A percentile compares a stretch with the other conserved stretches of the same genome.
phyloP scores from a whole-genome alignment of 2,113 vertebrate species.

The Macrotus californicus region DNA sequence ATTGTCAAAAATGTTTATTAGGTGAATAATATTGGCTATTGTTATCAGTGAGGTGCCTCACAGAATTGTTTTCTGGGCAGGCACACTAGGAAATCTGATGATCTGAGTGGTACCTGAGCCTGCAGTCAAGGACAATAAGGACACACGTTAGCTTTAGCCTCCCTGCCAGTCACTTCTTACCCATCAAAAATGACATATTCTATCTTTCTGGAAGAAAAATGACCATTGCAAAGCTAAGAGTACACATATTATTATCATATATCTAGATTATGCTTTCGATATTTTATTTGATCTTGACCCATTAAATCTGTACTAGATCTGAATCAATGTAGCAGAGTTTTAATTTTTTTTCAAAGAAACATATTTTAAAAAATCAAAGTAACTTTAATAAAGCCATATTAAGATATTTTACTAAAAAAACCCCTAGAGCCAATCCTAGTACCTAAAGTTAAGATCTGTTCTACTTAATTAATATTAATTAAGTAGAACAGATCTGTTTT shows the following conservation, averaged over 20 bases:
- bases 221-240: background rate
- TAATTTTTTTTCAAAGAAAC: background rate
- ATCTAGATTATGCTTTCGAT: background rate
- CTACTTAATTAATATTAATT: background rate
- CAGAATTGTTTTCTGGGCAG: background rate
- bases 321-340: background rate
- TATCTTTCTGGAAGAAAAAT: background rate
- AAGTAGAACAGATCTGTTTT: no score
- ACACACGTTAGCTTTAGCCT: background rate
- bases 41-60: background rate
- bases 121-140: background rate
- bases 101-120: background rate
- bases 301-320: background rate
- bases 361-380: background rate
- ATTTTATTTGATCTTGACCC: background rate
- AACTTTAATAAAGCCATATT: background rate
- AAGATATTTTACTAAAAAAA: background rate
- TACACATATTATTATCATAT: background rate
- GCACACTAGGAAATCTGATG: background rate
- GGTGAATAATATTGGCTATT: background rate
- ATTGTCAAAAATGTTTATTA: constrained; percentile 37
- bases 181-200: background rate
- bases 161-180: background rate
- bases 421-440: background rate
- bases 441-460: background rate